Conservation (phyloP, 2,888 invertebrate species). For the Molorchus minor region DNA sequence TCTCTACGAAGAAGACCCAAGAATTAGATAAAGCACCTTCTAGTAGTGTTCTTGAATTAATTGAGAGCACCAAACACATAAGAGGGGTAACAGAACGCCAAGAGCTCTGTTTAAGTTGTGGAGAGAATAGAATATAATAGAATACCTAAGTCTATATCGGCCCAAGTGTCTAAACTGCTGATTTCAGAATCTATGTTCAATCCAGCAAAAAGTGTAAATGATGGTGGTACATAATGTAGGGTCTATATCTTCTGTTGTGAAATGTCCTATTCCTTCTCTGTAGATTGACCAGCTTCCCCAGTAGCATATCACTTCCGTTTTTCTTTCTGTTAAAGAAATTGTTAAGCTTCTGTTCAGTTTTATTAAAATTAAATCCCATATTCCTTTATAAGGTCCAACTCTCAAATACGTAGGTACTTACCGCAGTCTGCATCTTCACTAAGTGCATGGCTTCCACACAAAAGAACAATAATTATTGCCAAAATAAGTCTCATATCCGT, state of each 20-base stretch:
- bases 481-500: slow-evolving; percentile 6
- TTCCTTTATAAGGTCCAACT: too few species aligned
- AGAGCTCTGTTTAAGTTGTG: too few species aligned
- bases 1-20: too few species aligned
- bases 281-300: slow-evolving; percentile 84
- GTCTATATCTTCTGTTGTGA: slow-evolving; percentile 73
- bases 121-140: too few species aligned
- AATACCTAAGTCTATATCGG: slow-evolving; percentile 58
- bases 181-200: slow-evolving; percentile 62
- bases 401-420: neutral
- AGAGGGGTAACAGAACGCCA: too few species aligned
- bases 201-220: slow-evolving; percentile 84
- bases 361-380: neutral
- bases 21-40: too few species aligned
- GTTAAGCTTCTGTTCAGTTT: neutral
- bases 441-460: neutral
- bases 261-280: slow-evolving; percentile 72
- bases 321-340: slow-evolving; percentile 32
- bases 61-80: too few species aligned
- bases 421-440: slow-evolving; percentile 1
- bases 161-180: slow-evolving; percentile 59
- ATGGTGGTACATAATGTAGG: slow-evolving; percentile 82
- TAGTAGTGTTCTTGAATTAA: too few species aligned
- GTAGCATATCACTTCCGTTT: slow-evolving; percentile 77
- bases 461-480: neutral